A percentile compares a stretch with the other conserved stretches of the same genome.
phyloP scores from a whole-genome alignment of 2,888 invertebrate genomes.

The Lepidonotus clava region DNA sequence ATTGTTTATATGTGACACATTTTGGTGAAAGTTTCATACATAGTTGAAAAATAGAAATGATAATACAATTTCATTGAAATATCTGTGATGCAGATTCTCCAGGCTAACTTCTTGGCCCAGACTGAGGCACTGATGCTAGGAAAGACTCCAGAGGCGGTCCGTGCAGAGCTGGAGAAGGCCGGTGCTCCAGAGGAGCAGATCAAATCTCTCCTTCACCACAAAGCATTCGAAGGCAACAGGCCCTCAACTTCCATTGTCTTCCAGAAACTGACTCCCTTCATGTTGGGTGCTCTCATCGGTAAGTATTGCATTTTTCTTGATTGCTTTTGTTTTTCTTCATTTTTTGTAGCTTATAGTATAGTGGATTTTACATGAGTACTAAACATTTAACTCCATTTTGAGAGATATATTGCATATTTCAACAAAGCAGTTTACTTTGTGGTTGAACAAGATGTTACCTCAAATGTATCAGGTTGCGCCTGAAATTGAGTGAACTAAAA shows the following conservation, averaged over 20 bases:
- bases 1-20: background rate
- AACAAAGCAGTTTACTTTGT: too few relatives aligned
- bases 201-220: slow-evolving; percentile 93
- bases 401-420: too few relatives aligned
- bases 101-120: slow-evolving; percentile 98
- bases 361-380: too few relatives aligned
- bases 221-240: slow-evolving; percentile 97
- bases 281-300: slow-evolving; percentile 95
- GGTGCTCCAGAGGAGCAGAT: slow-evolving; percentile 88
- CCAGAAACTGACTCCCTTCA: slow-evolving; percentile 94
- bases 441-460: too few relatives aligned
- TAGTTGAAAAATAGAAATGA: background rate
- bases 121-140: slow-evolving; percentile 98
- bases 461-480: too few relatives aligned
- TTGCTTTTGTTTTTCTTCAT: background rate
- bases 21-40: background rate
- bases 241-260: slow-evolving; percentile 98
- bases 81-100: slow-evolving; percentile 85
- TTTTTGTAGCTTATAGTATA: too few relatives aligned
- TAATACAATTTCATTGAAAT: background rate
- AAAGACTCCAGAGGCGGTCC: slow-evolving; percentile 86
- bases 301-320: slow-evolving; percentile 63
- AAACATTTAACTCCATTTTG: background rate
- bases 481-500: too few relatives aligned
- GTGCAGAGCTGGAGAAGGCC: slow-evolving; percentile 89